Base-by-base conservation (phyloP, 2,888 invertebrate species). In the Drosophila greeni region DNA sequence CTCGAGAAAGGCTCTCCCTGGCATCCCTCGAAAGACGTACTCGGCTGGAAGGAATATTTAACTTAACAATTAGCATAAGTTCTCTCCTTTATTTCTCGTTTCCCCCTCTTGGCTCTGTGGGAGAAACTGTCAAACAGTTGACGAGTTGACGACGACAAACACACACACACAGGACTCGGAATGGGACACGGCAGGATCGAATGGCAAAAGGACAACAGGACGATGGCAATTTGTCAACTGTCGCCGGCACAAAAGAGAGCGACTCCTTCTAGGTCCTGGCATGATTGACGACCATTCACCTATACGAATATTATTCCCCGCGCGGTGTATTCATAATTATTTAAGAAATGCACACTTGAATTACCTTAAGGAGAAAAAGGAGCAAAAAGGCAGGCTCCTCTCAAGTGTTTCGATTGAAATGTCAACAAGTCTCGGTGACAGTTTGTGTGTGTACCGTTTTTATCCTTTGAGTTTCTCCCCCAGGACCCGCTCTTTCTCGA, bases 291-390 rank as follows among this genome's bases (percentile, higher is more conserved):
- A 80, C 70, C 67, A 55, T 42, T 76, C 66, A 62, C 61, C 67
- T 68, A 49, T 66, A 57, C 59, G 65, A 72, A 62, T 66, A 73
- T 64, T 56, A 65, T 55, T 55, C 39, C 51, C 36, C 26, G 43
- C 39, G 36, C 66, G 66, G 70, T 75, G 80, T 73, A 82, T 80
- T 80, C 79, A 80, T 82, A 82, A 82, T 82, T 82, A 80, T 74
- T 82, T 71, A 80, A 80, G 77, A 80, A 82, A 80, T 74, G 77
- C 72, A 80, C 79, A 80, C 79, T 82, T 66, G 79, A 80, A 55
- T 74, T 74, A 54, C 57, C 58, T 62, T 60, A n/a, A 29, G 29
- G 29, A 29, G 29, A 42, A 47, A 65, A 74, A 67, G 33, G 42
- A 20, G n/a, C 20, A 42, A 47, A 66, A 31, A 47, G 67, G 57